Evolutionary conservation across 2,888 invertebrate genomes (phyloP), one percentile per base, ranked within the genome.

Genomic region (Nemotelus pantherinus): DNA sequence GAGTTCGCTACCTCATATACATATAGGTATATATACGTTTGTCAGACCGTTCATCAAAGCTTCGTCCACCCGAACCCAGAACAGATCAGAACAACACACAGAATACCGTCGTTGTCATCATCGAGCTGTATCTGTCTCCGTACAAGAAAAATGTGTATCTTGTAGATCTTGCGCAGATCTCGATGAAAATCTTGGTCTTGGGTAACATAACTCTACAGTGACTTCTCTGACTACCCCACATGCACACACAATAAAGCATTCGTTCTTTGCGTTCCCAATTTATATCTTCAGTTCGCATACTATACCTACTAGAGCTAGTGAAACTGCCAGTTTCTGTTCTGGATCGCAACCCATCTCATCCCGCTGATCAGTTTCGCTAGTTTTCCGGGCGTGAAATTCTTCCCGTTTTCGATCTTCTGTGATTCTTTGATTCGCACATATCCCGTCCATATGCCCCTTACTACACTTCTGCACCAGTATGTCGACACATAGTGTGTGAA

Each of bases 341-440:
- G 79, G 65, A 77, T 77, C 77, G 64, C 79, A 74, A 63, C 71
- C 57, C 63, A 77, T 75, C 71, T 68, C 71, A 63, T 57, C 64
- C 53, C 72, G 57, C 65, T 65, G 76, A 65, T 74, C 72, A 60
- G 57, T 74, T 45, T 57, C 45, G 45, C 63, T 41, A 7, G 47
- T 53, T 71, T 76, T 76, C 76, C 65, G 65, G 65, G 55, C 76
- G 76, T 76, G 45, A 76, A 53, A 44, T 76, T 55, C 57, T 76
- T 47, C 53, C 9, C 53, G 50, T 50, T 25, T 25, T 25, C 25
- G 48, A 39, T 68, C 47, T 41, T 63, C 43, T 5, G 39, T 6
- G 53, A 63, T 41, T 41, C 41, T 4, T 63, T 41, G 25, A 25
- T 25, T 25, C 25, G 25, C 25, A 25, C 25, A 25, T 57, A 6